phyloP scores from a whole-genome alignment of 1,140 invertebrate genomes.

The Ylistrum balloti region DNA sequence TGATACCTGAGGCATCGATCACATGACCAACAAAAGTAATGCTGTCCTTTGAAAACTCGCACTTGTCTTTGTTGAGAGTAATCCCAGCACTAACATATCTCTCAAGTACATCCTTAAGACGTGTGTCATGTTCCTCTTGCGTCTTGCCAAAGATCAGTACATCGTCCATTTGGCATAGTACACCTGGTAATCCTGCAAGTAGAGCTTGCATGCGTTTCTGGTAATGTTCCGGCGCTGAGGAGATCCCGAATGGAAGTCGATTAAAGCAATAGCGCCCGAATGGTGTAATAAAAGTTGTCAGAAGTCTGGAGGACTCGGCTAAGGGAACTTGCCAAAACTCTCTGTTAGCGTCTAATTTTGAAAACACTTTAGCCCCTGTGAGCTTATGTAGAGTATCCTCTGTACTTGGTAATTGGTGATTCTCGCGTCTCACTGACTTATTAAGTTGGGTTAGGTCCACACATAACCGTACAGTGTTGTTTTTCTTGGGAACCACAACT shows the following conservation, averaged over 20 bases:
- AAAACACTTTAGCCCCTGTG: slow-evolving; percentile 47
- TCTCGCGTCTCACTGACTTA: slow-evolving; percentile 55
- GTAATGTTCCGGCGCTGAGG: slow-evolving; percentile 55
- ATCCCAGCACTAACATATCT: neutral
- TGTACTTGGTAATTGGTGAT: slow-evolving; percentile 54
- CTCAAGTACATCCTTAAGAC: slow-evolving; percentile 48
- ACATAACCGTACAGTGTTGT: slow-evolving; percentile 58
- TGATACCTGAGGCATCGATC: slow-evolving; percentile 60
- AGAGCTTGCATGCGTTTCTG: slow-evolving; percentile 52
- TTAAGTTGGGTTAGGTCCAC: slow-evolving; percentile 64
- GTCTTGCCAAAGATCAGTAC: slow-evolving; percentile 43
- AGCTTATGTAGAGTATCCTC: slow-evolving; percentile 37
- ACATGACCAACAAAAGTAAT: slow-evolving; percentile 62
- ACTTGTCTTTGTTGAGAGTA: slow-evolving; percentile 48
- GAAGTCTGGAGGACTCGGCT: slow-evolving; percentile 44
- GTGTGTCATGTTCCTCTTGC: slow-evolving; percentile 51
- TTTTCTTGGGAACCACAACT: slow-evolving; percentile 62
- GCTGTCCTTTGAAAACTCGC: slow-evolving; percentile 53
- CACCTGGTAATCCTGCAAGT: slow-evolving; percentile 46
- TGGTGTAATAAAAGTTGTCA: slow-evolving; percentile 68
- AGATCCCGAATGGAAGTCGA: slow-evolving; percentile 56
- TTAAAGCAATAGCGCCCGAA: slow-evolving; percentile 61
- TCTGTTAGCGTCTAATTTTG: slow-evolving; percentile 49
- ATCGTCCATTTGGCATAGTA: slow-evolving; percentile 54
- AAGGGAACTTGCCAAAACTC: slow-evolving; percentile 61